Evolutionary conservation across 2,113 vertebrate genomes (phyloP).

Genomic region (Chinchilla lanigera): DNA sequence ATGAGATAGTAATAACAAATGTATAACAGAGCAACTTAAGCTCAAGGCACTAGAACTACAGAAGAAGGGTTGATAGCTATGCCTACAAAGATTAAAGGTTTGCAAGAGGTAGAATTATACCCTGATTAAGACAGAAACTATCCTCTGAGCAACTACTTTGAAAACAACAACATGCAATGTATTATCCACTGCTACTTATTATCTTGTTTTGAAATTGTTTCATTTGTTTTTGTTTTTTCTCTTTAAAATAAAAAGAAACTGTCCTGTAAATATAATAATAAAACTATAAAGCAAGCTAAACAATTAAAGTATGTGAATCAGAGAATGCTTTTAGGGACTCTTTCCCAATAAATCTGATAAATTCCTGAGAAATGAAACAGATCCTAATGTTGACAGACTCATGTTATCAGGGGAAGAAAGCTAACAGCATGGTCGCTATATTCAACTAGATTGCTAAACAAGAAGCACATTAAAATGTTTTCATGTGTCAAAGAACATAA

Average conservation of each 20-base stretch:
- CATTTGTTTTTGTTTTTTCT: background rate
- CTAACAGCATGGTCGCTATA: background rate
- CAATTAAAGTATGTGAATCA: background rate
- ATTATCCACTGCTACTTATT: background rate
- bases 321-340: background rate
- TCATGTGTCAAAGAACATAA: slow-evolving; percentile 1
- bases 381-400: background rate
- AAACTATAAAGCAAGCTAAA: slow-evolving; percentile 26
- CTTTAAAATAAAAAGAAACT: background rate
- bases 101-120: background rate
- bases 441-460: slow-evolving; percentile 51
- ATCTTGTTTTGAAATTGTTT: background rate
- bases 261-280: slow-evolving; percentile 44
- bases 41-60: slow-evolving; percentile 24
- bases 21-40: slow-evolving; percentile 26
- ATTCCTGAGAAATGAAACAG: slow-evolving; percentile 43
- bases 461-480: slow-evolving; percentile 16
- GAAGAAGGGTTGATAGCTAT: background rate
- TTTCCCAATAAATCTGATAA: slow-evolving; percentile 40
- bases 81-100: background rate
- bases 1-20: background rate
- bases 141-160: background rate
- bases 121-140: slow-evolving; percentile 2
- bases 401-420: slow-evolving; percentile 1
- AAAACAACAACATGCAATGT: background rate